These are phyloP conservation scores for Morone chrysops DNA, from an alignment of 2,113 vertebrate species.

Conservation along the genomic window DNA sequence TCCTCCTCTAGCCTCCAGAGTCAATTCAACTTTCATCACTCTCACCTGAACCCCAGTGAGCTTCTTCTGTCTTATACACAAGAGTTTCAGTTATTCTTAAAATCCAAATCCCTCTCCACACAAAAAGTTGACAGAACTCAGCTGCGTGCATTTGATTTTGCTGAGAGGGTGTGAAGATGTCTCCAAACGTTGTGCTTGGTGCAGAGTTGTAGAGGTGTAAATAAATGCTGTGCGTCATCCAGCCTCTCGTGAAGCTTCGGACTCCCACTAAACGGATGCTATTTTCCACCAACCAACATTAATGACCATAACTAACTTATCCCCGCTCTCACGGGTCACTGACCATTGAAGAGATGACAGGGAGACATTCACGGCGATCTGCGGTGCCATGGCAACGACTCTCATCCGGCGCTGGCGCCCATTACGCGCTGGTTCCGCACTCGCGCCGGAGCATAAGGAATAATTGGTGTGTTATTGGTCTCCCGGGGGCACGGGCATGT, in stretches of 20 bases:
- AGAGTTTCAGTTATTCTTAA: background rate
- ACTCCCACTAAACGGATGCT: slow-evolving; percentile 49
- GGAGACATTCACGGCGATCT: slow-evolving; percentile 66
- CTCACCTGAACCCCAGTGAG: background rate
- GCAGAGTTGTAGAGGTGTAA: slow-evolving; percentile 19
- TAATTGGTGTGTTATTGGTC: slow-evolving; percentile 83
- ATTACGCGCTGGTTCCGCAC: slow-evolving; percentile 74
- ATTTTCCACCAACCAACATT: slow-evolving; percentile 57
- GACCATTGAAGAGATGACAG: slow-evolving; percentile 64
- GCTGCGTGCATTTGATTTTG: background rate
- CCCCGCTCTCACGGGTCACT: slow-evolving; percentile 64
- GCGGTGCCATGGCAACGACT: slow-evolving; percentile 76
- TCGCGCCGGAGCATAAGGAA: slow-evolving; percentile 76
- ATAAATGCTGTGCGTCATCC: slow-evolving; percentile 38
- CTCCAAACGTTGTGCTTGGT: background rate
- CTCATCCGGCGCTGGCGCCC: slow-evolving; percentile 73
- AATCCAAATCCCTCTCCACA: background rate
- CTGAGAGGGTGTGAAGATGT: background rate
- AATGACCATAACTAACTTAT: slow-evolving; percentile 78
- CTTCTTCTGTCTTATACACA: no score
- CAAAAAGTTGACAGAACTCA: background rate
- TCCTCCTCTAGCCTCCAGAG: background rate
- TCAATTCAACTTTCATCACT: slow-evolving; percentile 3
- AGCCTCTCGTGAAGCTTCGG: background rate
- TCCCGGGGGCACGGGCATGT: slow-evolving; percentile 76